Conservation (phyloP, 2,797 vertebrate genomes). For the Coranthus polyacanthus region DNA sequence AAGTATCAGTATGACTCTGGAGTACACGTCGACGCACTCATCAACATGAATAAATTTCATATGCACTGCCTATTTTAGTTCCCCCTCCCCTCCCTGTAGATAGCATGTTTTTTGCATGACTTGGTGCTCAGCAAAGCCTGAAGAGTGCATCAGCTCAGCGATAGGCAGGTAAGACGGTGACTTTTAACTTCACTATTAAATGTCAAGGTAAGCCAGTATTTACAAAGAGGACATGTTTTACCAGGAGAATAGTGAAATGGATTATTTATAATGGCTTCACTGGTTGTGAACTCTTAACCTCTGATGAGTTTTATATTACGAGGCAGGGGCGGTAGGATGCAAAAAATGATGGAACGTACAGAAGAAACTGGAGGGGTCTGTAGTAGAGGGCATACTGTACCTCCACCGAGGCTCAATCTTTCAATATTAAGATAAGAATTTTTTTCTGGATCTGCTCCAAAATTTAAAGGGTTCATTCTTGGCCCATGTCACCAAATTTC, state of each 20-base stretch:
- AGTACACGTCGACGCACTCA: constrained; percentile 6
- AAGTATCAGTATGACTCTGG: constrained; percentile 3
- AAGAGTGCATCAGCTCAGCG: constrained; percentile 8
- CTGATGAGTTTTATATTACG: not conserved
- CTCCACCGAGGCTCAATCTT: too few species aligned
- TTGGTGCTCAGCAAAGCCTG: constrained; percentile 14
- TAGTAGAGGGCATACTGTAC: too few species aligned
- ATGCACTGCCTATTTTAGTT: constrained; percentile 3
- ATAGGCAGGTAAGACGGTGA: constrained; percentile 11
- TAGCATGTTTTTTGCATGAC: constrained; percentile 36
- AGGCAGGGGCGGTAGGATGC: not conserved
- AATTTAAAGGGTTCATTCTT: too few species aligned
- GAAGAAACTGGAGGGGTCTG: too few species aligned
- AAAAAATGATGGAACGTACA: too few species aligned
- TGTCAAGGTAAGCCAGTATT: not conserved
- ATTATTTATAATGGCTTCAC: constrained; percentile 1
- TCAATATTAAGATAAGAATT: too few species aligned
- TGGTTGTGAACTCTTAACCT: constrained; percentile 19
- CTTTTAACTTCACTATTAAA: constrained; percentile 18
- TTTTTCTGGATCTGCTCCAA: too few species aligned
- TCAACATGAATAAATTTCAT: constrained; percentile 35
- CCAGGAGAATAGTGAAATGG: constrained; percentile 2
- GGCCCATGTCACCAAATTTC: too few species aligned
- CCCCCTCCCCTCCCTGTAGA: constrained; percentile 4
- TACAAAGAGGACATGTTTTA: not conserved